phyloP scores from a whole-genome alignment of 2,888 invertebrate species.

The Cryptophagus acutangulus region DNA sequence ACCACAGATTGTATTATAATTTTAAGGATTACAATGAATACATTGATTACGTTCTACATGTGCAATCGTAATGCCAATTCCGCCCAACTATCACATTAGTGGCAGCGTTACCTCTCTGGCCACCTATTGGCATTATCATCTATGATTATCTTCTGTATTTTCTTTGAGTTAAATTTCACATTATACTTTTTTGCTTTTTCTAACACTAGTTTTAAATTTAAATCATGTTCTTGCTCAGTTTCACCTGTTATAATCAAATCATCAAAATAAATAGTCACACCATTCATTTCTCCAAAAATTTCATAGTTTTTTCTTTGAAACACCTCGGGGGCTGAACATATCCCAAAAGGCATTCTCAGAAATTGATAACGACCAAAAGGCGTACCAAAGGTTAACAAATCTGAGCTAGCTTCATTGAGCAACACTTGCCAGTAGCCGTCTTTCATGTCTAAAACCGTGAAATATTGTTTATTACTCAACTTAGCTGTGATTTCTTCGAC shows the following conservation, averaged over 20 bases:
- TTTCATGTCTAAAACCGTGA: constrained; percentile 13
- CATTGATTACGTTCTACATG: too few species aligned
- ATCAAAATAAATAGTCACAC: background rate
- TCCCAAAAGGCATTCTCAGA: background rate
- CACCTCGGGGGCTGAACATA: constrained; percentile 1
- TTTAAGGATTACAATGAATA: too few species aligned
- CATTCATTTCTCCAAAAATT: background rate
- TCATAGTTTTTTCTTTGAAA: background rate
- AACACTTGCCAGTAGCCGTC: constrained; percentile 8
- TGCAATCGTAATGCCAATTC: too few species aligned
- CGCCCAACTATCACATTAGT: too few species aligned
- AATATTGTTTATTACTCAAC: constrained; percentile 12
- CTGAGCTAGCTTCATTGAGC: constrained; percentile 13
- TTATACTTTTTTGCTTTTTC: constrained; percentile 11
- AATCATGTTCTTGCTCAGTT: background rate
- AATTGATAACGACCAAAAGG: constrained; percentile 1
- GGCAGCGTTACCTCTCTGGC: too few species aligned
- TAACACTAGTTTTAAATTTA: constrained; percentile 8
- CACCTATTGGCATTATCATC: too few species aligned
- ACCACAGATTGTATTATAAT: too few species aligned
- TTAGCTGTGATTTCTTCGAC: constrained; percentile 18
- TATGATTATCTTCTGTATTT: constrained; percentile 13
- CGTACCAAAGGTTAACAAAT: constrained; percentile 2
- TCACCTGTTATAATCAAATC: background rate
- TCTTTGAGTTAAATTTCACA: constrained; percentile 15